These are phyloP conservation scores for Ovis canadensis DNA, from an alignment of 2,113 vertebrate genomes.

Conservation along the genomic window DNA sequence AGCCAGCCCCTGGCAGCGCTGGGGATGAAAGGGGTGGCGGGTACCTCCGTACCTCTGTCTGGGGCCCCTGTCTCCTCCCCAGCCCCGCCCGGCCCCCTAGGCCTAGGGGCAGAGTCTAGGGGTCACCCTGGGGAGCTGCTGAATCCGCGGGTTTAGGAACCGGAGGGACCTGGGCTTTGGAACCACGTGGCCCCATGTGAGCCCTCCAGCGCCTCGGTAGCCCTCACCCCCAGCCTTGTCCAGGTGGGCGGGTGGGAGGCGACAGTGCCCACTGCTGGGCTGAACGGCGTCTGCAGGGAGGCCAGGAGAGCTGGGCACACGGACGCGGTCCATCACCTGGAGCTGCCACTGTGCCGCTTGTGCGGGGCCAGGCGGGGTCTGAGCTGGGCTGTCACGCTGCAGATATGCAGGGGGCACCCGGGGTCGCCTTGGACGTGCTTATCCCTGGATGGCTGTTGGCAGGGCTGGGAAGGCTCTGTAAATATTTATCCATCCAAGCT, in stretches of 20 bases:
- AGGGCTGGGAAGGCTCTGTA: slow-evolving; percentile 49
- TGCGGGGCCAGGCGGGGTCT: background rate
- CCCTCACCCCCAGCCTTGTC: background rate
- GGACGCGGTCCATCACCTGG: background rate
- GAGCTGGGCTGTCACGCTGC: background rate
- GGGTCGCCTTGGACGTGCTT: slow-evolving; percentile 43
- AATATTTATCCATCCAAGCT: slow-evolving; percentile 64
- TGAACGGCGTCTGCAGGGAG: background rate
- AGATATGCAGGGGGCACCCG: slow-evolving; percentile 16
- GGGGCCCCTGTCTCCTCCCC: background rate
- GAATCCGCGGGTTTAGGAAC: background rate
- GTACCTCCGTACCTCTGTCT: background rate
- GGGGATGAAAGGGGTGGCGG: background rate
- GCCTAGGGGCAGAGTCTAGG: background rate
- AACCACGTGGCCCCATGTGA: background rate
- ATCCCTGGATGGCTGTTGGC: background rate
- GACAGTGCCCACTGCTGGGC: background rate
- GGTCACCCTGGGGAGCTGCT: background rate
- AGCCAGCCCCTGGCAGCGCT: background rate
- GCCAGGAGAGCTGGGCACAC: background rate
- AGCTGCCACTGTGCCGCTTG: background rate
- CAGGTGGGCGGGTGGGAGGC: background rate
- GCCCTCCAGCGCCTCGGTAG: background rate
- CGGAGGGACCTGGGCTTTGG: background rate
- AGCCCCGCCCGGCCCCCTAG: background rate